phyloP scores from a whole-genome alignment of 2,888 invertebrate genomes.

The Phragmatobia fuliginosa region DNA sequence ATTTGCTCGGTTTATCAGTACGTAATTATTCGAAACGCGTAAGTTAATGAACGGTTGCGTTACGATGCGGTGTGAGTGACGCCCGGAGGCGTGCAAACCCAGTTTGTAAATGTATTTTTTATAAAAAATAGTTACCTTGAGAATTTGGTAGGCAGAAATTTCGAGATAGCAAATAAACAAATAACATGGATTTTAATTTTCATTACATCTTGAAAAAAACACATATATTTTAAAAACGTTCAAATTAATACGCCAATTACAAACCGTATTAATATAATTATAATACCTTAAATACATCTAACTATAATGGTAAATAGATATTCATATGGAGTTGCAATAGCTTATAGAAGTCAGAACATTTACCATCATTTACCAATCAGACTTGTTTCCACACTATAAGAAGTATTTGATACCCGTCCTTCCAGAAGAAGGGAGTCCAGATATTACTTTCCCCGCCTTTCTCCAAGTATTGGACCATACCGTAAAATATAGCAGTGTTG shows the following conservation, averaged over 20 bases:
- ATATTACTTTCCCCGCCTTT: background rate
- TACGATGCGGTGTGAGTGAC: slow-evolving; percentile 60
- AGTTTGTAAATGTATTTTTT: slow-evolving; percentile 1
- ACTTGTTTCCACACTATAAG: too few relatives aligned
- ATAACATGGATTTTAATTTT: background rate
- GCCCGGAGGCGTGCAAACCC: slow-evolving; percentile 41
- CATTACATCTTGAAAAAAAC: background rate
- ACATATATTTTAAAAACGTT: background rate
- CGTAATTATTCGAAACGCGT: slow-evolving; percentile 83
- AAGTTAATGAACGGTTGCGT: slow-evolving; percentile 81
- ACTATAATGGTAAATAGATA: background rate
- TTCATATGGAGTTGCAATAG: background rate
- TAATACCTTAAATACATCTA: background rate
- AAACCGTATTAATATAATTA: background rate
- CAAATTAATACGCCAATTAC: background rate
- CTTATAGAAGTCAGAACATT: background rate
- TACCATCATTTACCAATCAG: too few relatives aligned
- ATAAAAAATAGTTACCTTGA: background rate
- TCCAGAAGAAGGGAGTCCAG: too few relatives aligned
- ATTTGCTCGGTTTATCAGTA: slow-evolving; percentile 84
- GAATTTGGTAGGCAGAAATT: background rate
- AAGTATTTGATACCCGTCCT: too few relatives aligned
- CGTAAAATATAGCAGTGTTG: slow-evolving; percentile 57
- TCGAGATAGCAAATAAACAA: background rate
- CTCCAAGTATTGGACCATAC: slow-evolving; percentile 46